Percentiles rank a stretch among this genome's conserved stretches.
These are phyloP conservation scores for Caenorhabditis japonica DNA, from an alignment of 2,888 invertebrate genomes.

Conservation along the genomic window DNA sequence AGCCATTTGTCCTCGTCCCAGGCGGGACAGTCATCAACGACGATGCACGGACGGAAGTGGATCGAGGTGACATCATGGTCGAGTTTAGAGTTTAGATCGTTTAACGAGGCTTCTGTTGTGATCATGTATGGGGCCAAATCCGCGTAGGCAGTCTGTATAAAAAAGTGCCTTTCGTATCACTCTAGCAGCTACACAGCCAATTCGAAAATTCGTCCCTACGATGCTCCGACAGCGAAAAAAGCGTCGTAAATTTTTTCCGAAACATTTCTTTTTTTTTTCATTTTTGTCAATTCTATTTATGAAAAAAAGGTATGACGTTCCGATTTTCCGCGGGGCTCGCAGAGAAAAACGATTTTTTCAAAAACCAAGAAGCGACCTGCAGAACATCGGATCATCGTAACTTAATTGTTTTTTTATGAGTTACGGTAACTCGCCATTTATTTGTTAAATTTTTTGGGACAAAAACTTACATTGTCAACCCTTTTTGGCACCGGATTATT, in stretches of 20 bases:
- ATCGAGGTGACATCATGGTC: conserved; percentile 53
- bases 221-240: no score
- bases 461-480: conserved; percentile 55
- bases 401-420: no score
- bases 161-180: no score
- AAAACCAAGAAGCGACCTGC: no score
- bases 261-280: no score
- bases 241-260: no score
- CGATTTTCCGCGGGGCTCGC: no score
- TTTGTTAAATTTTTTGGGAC: neutral
- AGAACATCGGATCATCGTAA: no score
- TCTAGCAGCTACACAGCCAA: no score
- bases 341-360: no score
- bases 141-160: conserved; percentile 64
- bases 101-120: conserved; percentile 66
- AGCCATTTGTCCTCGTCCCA: conserved; percentile 74
- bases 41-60: conserved; percentile 73
- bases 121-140: conserved; percentile 70
- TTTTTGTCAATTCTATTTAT: neutral
- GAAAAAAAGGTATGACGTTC: neutral
- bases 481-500: conserved; percentile 62
- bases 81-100: conserved; percentile 64
- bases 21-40: conserved; percentile 63
- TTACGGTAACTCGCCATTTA: neutral
- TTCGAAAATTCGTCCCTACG: no score